Base-by-base conservation (phyloP, 1,140 invertebrate genomes). In the Chrysoperla carnea region DNA sequence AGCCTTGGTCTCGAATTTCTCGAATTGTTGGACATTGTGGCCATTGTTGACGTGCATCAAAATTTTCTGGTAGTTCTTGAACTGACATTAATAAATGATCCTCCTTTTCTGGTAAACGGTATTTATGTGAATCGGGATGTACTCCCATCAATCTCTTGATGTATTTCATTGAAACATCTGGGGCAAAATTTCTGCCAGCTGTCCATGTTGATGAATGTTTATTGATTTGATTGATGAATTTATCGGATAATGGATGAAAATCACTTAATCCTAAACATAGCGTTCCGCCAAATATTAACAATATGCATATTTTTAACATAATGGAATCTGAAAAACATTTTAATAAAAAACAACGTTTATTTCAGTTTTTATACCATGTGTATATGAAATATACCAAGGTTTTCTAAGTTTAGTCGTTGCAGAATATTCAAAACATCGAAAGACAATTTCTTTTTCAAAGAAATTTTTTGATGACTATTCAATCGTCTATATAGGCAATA, bases 1-100 rank as follows among this genome's bases (percentile, higher is more conserved):
- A 63, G 47, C 74, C 80, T 60, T 87, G 84, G 67, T 88, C 84
- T 46, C 83, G 63, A 15, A 87, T 75, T 59, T 86, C 81, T 36
- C 65, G 66, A 46, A 88, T 75, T 1, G 85, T 85, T 1, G 83
- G 80, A 53, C 90, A 94, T 50, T 87, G 58, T 0, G 85, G 76
- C 89, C 89, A 93, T 42, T 84, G 64, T 39, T 67, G 60, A 31
- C 87, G 64, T 0, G 86, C 61, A 61, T 93, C 87, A 59, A 93
- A 93, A 44, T 72, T 65, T 12, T 76, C 72, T 0, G 88, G 88
- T 7, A 88, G 53, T 43, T 63, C 61, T 0, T 61, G 58, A 5
- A 55, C 49, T 17, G 65, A 59, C 17, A 5, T 23, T 23, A 23
- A 23, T 1, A 60, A 44, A 15, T 63, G 50, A 51, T 70, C 50